phyloP scores from a whole-genome alignment of 2,113 vertebrate species.

The Cololabis saira region DNA sequence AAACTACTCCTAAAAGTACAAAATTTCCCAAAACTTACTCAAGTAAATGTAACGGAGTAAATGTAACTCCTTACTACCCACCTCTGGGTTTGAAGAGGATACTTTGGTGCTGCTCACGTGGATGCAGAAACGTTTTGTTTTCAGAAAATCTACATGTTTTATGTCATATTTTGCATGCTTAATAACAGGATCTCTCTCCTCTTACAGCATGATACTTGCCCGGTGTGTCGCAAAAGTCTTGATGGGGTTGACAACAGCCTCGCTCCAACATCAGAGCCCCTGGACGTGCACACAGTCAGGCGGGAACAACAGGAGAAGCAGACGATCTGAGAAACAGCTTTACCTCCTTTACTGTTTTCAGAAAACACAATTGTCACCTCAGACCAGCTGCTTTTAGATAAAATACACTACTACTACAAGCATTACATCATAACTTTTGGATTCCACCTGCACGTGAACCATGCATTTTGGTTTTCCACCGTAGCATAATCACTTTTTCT shows the following conservation, averaged over 20 bases:
- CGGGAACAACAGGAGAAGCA: conserved; percentile 73
- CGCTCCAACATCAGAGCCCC: conserved; percentile 58
- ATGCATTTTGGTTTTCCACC: conserved; percentile 27
- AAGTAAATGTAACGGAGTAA: no score
- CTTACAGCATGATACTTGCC: conserved; percentile 92
- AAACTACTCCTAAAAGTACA: no score
- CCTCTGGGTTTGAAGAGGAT: no score
- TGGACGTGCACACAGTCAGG: conserved; percentile 69
- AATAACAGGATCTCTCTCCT: neutral
- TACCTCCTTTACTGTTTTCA: conserved; percentile 21
- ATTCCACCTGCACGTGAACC: conserved; percentile 23
- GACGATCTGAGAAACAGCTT: conserved; percentile 52
- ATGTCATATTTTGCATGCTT: no score
- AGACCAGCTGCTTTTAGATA: conserved; percentile 33
- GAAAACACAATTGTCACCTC: neutral
- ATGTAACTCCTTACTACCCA: no score
- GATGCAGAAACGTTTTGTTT: neutral
- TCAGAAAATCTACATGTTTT: no score
- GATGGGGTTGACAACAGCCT: conserved; percentile 87
- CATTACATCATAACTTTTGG: conserved; percentile 10
- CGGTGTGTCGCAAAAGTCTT: conserved; percentile 93
- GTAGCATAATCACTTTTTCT: conserved; percentile 10
- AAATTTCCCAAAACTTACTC: no score
- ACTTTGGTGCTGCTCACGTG: neutral
- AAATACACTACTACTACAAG: conserved; percentile 23